Conservation (phyloP, 92 coral and sea anemone species). For the Porites cylindrica region DNA sequence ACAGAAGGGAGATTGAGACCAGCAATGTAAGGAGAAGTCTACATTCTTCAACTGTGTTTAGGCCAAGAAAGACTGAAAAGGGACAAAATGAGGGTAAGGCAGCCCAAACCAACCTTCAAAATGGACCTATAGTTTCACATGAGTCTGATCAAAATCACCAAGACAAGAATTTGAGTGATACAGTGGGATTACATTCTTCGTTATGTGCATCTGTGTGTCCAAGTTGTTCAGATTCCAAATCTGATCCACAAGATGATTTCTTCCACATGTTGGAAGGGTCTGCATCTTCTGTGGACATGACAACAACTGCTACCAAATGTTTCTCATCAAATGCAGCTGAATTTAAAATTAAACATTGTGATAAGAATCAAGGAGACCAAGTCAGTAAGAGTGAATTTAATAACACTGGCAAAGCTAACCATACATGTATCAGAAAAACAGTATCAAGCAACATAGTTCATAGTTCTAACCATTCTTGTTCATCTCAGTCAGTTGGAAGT, state of each 20-base stretch:
- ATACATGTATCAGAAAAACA: no score
- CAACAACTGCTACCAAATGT: background rate
- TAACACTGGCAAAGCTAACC: no score
- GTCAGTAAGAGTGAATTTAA: background rate
- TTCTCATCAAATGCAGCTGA: background rate
- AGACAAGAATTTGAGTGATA: background rate
- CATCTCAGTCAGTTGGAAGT: background rate
- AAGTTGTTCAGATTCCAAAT: background rate
- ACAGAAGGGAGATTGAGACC: slow-evolving; percentile 65
- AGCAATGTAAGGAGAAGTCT: slow-evolving; percentile 78
- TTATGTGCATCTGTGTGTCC: background rate
- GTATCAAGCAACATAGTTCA: background rate
- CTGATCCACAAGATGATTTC: background rate
- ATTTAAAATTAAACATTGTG: background rate
- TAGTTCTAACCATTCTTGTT: background rate
- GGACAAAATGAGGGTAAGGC: background rate
- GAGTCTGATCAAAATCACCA: background rate
- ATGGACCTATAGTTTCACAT: background rate
- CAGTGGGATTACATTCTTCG: background rate
- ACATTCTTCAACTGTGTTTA: slow-evolving; percentile 84
- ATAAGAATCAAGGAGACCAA: background rate
- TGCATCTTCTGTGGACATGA: background rate
- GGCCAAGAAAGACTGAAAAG: slow-evolving; percentile 38
- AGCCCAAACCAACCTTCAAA: background rate
- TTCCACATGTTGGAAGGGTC: background rate